Conservation (phyloP, 2,888 invertebrate genomes). For the Diloba caeruleocephala region DNA sequence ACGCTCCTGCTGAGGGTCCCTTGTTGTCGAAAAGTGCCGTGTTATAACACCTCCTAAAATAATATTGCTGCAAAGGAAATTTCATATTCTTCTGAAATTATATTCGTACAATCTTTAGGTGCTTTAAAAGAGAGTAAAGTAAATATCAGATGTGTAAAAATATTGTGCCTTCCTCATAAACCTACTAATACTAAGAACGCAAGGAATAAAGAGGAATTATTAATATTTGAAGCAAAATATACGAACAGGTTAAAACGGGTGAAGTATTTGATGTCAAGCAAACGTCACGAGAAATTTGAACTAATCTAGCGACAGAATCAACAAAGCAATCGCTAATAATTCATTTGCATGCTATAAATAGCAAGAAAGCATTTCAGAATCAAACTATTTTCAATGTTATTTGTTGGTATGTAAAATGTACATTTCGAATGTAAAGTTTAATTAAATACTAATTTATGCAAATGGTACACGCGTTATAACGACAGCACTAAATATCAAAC, state of each 20-base stretch:
- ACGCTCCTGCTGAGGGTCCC: slow-evolving; percentile 64
- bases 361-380: slow-evolving; percentile 27
- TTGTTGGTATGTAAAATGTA: slow-evolving; percentile 18
- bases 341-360: slow-evolving; percentile 27
- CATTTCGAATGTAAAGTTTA: slow-evolving; percentile 11
- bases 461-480: slow-evolving; percentile 4
- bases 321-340: slow-evolving; percentile 31
- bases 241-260: slow-evolving; percentile 23
- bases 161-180: slow-evolving; percentile 5
- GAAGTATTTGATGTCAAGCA: slow-evolving; percentile 18
- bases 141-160: slow-evolving; percentile 20
- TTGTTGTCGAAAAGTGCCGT: slow-evolving; percentile 46
- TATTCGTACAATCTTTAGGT: slow-evolving; percentile 3
- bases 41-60: slow-evolving; percentile 43
- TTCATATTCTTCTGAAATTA: slow-evolving; percentile 16
- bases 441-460: slow-evolving; percentile 11
- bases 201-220: slow-evolving; percentile 19
- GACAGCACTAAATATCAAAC: slow-evolving; percentile 22
- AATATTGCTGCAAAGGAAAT: slow-evolving; percentile 19
- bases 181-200: slow-evolving; percentile 11
- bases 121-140: slow-evolving; percentile 10
- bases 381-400: slow-evolving; percentile 16
- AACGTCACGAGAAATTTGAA: slow-evolving; percentile 28
- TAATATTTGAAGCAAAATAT: slow-evolving; percentile 26
- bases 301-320: slow-evolving; percentile 44